Evolutionary conservation across 2,888 invertebrate species (phyloP).

Genomic region (Eristalinus sepulchralis): DNA sequence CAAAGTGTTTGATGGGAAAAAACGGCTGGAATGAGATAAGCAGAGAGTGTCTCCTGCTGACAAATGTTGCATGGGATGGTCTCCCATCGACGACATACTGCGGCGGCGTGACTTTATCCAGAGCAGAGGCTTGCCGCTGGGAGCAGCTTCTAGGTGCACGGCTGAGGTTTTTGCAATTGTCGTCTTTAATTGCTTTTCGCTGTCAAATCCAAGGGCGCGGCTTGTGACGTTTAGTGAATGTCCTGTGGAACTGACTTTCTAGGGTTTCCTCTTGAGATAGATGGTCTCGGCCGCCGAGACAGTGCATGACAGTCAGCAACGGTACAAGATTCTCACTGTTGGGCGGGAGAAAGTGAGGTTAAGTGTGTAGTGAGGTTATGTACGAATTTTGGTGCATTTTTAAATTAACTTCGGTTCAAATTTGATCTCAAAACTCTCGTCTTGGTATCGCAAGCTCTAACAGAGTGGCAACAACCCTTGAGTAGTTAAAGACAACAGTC

Average conservation of each 20-base stretch:
- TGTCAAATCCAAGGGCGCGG: not conserved
- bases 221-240: not conserved
- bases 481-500: no score
- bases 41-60: not conserved
- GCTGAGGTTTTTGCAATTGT: not conserved
- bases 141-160: not conserved
- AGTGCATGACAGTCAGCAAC: no score
- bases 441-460: no score
- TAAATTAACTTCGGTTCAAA: no score
- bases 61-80: not conserved
- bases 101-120: slow-evolving; percentile 14
- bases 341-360: no score
- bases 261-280: not conserved
- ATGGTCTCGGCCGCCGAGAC: no score
- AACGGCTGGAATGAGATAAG: not conserved
- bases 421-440: no score
- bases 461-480: no score
- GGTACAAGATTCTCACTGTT: no score
- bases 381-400: no score
- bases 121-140: slow-evolving; percentile 20
- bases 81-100: not conserved
- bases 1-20: slow-evolving; percentile 17
- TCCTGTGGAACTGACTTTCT: not conserved
- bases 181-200: not conserved
- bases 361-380: no score